Base-by-base conservation (phyloP, 2,113 vertebrate genomes). In the Microcebus lehilahytsara region DNA sequence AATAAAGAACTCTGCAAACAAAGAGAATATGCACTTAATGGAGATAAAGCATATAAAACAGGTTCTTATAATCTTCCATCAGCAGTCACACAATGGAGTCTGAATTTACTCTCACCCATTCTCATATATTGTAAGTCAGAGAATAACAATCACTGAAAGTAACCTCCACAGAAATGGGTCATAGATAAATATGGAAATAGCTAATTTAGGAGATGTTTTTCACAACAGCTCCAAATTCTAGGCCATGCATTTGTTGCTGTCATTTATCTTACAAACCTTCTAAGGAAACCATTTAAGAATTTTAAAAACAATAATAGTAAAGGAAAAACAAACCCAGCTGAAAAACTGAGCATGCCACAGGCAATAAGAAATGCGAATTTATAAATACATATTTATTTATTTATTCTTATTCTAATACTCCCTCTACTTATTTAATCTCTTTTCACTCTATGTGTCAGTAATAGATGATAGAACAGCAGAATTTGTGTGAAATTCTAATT, bases 241-340 rank as follows among this genome's bases (percentile, higher is more conserved):
- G 46, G 64, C 23, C 10, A 75, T 40, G 34, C 51, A 0, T 42
- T 71, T 87, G n/a, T 46, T 93, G 51, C 30, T 77, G 30, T 71
- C 58, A 83, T 93, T 93, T 89, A 88, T 92, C 49, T 92, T 34
- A 32, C 46, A 96, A 89, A 75, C 16, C 13, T 34, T 94, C 88
- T 67, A 91, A 77, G 5, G 4, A 88, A 85, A 71, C 19, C 40
- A 91, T 60, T 96, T 86, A 34, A 89, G 16, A 49, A 83, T 87
- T 92, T 77, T 74, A 37, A 95, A 92, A 96, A 75, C 60, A 91
- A 75, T 62, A 90, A 85, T 13, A 80, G 22, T 22, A 90, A 93
- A 75, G 95, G 42, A 16, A 87, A 93, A 79, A 77, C 13, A 89
- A 85, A 80, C 37, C 14, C n/a, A 84, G 3, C 22, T 89, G 23